Evolutionary conservation across 2,888 invertebrate species (phyloP), one percentile per base, ranked within the genome.

Genomic region (Omphaloscelis lunosa): DNA sequence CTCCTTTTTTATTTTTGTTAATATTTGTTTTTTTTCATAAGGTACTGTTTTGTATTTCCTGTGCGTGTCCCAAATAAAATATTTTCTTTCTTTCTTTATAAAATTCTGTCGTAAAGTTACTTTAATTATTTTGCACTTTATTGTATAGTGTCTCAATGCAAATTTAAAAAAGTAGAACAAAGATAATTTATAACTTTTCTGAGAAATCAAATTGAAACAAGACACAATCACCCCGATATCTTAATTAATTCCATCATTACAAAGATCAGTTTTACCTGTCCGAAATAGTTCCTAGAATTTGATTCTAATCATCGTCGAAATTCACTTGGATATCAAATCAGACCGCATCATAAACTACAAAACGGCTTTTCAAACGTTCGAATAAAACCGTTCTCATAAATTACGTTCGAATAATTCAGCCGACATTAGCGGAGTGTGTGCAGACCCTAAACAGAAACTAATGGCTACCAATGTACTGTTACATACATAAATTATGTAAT

Each of bases 401-500:
- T 88, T 71, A 87, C 58, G 12, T 74, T 68, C 20, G 39, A 68
- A 75, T 73, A 71, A 80, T 75, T 65, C 71, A n/a, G 0, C 34
- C 39, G 66, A 62, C 59, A 71, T 70, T 45, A 66, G 73, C 72
- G 59, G 48, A 86, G 79, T 86, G 73, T 86, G 78, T 69, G 70
- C 70, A 48, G n/a, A 75, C 78, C 87, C 77, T 86, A 82, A 79
- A 81, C 71, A 45, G 15, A 75, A 78, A 85, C 75, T 86, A 86
- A 85, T 84, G 81, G 80, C 73, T 34, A 66, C 56, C n/a, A 59
- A 79, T n/a, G 75, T 87, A 89, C 88, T 75, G 88, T 87, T 88
- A 88, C 77, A 62, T 87, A 89, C 88, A 88, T 88, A 88, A 88
- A 88, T 88, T 84, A 89, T 87, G 77, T 88, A 83, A 88, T 88